A percentile compares a stretch with the other conserved stretches of the same genome.
phyloP scores from a whole-genome alignment of 92 coral and sea anemone genomes.

The Phenganax marumi region DNA sequence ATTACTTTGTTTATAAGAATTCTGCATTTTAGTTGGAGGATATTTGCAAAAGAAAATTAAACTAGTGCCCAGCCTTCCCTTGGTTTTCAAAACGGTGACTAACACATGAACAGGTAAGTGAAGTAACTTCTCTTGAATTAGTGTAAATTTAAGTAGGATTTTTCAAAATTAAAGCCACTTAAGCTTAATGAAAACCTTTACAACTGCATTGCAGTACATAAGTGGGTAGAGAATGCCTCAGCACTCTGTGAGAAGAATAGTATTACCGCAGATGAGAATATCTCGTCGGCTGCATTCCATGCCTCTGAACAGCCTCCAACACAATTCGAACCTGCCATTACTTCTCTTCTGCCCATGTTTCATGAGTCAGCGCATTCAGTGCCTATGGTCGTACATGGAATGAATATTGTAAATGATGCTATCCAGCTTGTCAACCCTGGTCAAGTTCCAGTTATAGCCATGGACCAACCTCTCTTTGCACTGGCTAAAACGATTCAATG shows the following conservation, averaged over 20 bases:
- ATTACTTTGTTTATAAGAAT: neutral
- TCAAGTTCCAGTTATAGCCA: conserved; percentile 63
- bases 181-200: neutral
- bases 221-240: too few species aligned
- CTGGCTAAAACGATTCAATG: conserved; percentile 63
- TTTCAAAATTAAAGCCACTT: neutral
- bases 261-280: too few species aligned
- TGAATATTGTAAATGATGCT: conserved; percentile 56
- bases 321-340: conserved; percentile 35
- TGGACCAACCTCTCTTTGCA: conserved; percentile 64
- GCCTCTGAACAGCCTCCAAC: too few species aligned
- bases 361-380: conserved; percentile 62
- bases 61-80: neutral
- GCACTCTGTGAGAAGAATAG: too few species aligned
- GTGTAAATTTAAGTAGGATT: neutral
- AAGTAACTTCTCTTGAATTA: neutral
- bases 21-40: neutral
- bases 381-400: conserved; percentile 63
- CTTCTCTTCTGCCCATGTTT: conserved; percentile 61
- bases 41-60: neutral
- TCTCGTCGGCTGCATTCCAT: too few species aligned
- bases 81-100: neutral
- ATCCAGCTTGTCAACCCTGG: conserved; percentile 54
- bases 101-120: neutral
- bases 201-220: neutral